Percentiles rank a stretch among this genome's conserved stretches.
Conservation (phyloP, 2,797 vertebrate species). For the Lutjanus argentimaculatus region DNA sequence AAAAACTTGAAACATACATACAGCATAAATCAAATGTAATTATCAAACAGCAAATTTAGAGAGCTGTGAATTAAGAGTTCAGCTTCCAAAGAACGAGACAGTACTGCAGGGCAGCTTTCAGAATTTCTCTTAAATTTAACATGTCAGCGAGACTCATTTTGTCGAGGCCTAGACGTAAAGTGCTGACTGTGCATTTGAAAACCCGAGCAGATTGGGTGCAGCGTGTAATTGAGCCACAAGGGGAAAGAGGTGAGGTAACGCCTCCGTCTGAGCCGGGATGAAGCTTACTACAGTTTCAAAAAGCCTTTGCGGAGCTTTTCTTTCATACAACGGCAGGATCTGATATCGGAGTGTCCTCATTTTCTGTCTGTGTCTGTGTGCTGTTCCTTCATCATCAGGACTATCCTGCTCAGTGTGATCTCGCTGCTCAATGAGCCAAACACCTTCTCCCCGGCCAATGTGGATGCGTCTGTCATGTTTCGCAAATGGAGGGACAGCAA, state of each 20-base stretch:
- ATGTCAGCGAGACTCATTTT: slow-evolving; percentile 43
- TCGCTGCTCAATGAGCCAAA: slow-evolving; percentile 99
- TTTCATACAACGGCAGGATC: neutral
- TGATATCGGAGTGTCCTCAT: slow-evolving; percentile 19
- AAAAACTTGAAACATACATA: neutral
- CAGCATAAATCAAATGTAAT: neutral
- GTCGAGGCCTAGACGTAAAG: slow-evolving; percentile 20
- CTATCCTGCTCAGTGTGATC: slow-evolving; percentile 97
- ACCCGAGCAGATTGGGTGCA: slow-evolving; percentile 39
- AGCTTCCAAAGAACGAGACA: slow-evolving; percentile 11
- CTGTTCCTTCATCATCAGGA: slow-evolving; percentile 83
- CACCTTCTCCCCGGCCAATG: slow-evolving; percentile 98
- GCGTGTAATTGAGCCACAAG: slow-evolving; percentile 48
- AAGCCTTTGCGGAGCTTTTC: neutral
- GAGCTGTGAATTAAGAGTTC: neutral
- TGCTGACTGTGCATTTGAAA: slow-evolving; percentile 60
- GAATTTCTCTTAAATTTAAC: slow-evolving; percentile 37
- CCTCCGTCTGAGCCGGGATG: slow-evolving; percentile 26
- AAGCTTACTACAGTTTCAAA: slow-evolving; percentile 23
- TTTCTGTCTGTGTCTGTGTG: slow-evolving; percentile 24
- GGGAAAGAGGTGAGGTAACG: slow-evolving; percentile 28
- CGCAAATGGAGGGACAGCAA: slow-evolving; percentile 99
- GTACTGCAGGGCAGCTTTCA: slow-evolving; percentile 22
- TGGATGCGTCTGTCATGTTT: slow-evolving; percentile 99
- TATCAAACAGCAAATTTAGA: neutral